Conservation (phyloP, 2,113 vertebrate species). For the Platichthys stellatus region DNA sequence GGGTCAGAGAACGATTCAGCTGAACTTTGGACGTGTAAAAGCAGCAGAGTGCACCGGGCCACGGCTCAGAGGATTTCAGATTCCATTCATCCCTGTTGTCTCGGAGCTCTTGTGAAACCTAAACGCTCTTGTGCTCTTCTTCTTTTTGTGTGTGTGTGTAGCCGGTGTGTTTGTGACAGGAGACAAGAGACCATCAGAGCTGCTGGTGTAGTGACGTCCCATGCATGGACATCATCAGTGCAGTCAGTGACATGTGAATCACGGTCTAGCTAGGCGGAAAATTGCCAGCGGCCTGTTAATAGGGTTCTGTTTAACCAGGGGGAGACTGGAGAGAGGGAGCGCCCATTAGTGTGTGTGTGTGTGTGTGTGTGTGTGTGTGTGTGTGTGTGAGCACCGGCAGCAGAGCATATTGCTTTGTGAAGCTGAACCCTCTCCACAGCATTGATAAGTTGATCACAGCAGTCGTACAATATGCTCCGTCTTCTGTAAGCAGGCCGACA, state of each 20-base stretch:
- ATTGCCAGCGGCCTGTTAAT: constrained; percentile 67
- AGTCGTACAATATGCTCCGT: neutral
- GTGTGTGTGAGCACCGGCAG: neutral
- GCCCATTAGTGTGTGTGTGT: neutral
- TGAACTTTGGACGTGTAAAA: neutral
- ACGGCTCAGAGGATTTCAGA: neutral
- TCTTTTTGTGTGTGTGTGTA: neutral
- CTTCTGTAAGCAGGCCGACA: neutral
- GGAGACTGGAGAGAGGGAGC: constrained; percentile 17
- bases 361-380: neutral
- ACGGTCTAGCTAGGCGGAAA: constrained; percentile 62
- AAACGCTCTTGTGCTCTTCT: neutral
- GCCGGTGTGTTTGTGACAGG: neutral
- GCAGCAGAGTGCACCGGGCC: neutral
- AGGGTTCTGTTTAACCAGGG: constrained; percentile 58
- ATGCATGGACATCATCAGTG: constrained; percentile 38
- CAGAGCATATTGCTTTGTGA: constrained; percentile 1
- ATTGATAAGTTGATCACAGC: neutral
- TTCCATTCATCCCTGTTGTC: neutral
- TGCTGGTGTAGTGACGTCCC: constrained; percentile 18
- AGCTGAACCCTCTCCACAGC: constrained; percentile 8
- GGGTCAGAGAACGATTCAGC: neutral
- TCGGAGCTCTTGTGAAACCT: constrained; percentile 5
- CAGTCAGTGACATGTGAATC: constrained; percentile 62
- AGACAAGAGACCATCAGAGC: constrained; percentile 3